Conservation (phyloP, 2,888 invertebrate genomes). For the Crioceris asparagi region DNA sequence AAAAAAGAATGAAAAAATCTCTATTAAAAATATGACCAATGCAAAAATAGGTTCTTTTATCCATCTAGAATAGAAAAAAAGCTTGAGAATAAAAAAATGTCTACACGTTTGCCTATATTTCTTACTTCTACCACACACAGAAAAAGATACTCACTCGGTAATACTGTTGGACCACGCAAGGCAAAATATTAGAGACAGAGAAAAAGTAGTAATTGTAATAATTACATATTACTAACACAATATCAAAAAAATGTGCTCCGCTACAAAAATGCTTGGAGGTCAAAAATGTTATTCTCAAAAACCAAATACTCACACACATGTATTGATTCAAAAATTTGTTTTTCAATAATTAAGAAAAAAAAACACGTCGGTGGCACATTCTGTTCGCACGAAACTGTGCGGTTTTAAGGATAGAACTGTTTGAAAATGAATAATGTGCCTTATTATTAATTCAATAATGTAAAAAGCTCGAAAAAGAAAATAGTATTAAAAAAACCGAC, state of each 20-base stretch:
- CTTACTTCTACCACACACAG: slow-evolving; percentile 34
- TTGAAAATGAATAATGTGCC: no score
- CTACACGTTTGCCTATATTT: neutral
- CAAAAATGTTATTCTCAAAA: slow-evolving; percentile 25
- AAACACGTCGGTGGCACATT: no score
- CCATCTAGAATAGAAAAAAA: neutral
- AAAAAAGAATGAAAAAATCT: no score
- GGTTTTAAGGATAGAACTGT: no score
- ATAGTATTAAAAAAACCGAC: no score
- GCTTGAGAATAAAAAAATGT: neutral
- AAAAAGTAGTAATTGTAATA: slow-evolving; percentile 40
- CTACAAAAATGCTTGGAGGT: slow-evolving; percentile 42
- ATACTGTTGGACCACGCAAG: slow-evolving; percentile 57
- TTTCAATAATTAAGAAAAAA: no score
- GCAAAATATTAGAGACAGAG: slow-evolving; percentile 59
- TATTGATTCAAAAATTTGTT: slow-evolving; percentile 48
- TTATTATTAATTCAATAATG: neutral
- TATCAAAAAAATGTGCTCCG: slow-evolving; percentile 30
- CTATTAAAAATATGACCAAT: no score
- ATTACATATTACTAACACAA: slow-evolving; percentile 28
- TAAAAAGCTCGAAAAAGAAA: neutral
- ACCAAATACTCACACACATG: slow-evolving; percentile 56
- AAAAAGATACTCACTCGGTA: slow-evolving; percentile 60
- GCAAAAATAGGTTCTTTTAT: no score
- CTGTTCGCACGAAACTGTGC: no score